Base-by-base conservation (phyloP, 2,113 vertebrate genomes). In the Mormyrus iriodes region DNA sequence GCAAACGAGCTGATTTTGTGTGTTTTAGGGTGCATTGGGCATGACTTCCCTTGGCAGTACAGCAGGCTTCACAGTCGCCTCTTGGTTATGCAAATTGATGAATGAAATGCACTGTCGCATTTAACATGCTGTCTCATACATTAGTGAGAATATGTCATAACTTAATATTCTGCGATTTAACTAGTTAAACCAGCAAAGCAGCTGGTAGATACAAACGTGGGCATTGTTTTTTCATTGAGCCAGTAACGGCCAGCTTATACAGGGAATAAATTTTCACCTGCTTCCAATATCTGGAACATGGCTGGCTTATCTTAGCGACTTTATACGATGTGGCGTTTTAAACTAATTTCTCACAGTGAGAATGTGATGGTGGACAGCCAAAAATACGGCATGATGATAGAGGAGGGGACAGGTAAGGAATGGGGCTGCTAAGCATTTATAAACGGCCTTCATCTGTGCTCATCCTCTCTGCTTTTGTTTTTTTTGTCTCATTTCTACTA, bases 81-180 rank as follows among this genome's bases (percentile, higher is more conserved):
- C 7, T 46, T n/a, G 17, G 7, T 83, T 24, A 83, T 46, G 82
- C 42, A 24, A 46, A 48, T 52, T 27, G 35, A 3, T 35, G 35
- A 53, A 35, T 39, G 4, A 31, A 31, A 31, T 31, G 27, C 85
- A 9, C 12, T 48, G 8, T 48, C 27, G 51, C 2, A 42, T 35
- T 89, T 91, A 88, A 85, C 65, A 90, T 17, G 53, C 21, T 10
- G 55, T 9, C 82, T 87, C 48, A 35, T n/a, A 27, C 49, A 35
- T 86, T 85, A 85, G 19, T 13, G 48, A 51, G 46, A 55, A 86
- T 86, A 53, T 53, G 13, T 86, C 24, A 86, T 21, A 35, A 85
- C 87, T 90, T 83, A 87, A 92, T 91, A 90, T 88, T 90, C 89
- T 88, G 42, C 46, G 27, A 85, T 87, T 91, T 91, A 90, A 92